Evolutionary conservation across 2,113 vertebrate genomes (phyloP).

Genomic region (Zingel zingel): DNA sequence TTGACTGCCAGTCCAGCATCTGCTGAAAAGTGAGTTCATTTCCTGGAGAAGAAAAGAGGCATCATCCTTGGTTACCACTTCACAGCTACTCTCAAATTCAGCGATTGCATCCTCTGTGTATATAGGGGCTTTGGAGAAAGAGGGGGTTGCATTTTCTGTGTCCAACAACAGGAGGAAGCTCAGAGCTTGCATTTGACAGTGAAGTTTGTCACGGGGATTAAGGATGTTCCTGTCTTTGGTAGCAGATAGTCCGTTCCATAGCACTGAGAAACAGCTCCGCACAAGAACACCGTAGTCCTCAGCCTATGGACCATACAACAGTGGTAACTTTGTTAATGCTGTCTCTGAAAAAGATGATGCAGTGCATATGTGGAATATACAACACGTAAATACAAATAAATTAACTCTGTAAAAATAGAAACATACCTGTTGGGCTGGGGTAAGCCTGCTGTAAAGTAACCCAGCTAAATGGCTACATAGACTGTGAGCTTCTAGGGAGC

Average conservation of each 20-base stretch:
- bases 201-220: constrained; percentile 63
- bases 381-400: background rate
- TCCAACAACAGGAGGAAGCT: constrained; percentile 88
- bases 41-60: constrained; percentile 79
- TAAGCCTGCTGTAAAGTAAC: constrained; percentile 84
- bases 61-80: constrained; percentile 69
- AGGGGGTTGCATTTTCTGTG: constrained; percentile 25
- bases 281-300: constrained; percentile 82
- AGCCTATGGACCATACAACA: constrained; percentile 55
- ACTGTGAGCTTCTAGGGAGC: constrained; percentile 48
- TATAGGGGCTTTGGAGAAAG: constrained; percentile 76
- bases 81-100: constrained; percentile 78
- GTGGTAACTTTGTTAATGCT: background rate
- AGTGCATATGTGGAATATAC: background rate
- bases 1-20: background rate
- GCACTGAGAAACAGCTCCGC: constrained; percentile 84
- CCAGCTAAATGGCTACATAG: constrained; percentile 71
- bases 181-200: constrained; percentile 84
- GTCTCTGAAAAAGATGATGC: background rate
- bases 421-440: constrained; percentile 57
- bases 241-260: constrained; percentile 85
- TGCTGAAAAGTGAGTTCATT: constrained; percentile 56
- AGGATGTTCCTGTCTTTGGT: constrained; percentile 45
- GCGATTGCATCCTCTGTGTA: constrained; percentile 80
- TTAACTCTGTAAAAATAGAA: background rate